Evolutionary conservation across 37 sponge, comb jelly and placozoan genomes (phyloP).

Genomic region (Amphimedon queenslandica): DNA sequence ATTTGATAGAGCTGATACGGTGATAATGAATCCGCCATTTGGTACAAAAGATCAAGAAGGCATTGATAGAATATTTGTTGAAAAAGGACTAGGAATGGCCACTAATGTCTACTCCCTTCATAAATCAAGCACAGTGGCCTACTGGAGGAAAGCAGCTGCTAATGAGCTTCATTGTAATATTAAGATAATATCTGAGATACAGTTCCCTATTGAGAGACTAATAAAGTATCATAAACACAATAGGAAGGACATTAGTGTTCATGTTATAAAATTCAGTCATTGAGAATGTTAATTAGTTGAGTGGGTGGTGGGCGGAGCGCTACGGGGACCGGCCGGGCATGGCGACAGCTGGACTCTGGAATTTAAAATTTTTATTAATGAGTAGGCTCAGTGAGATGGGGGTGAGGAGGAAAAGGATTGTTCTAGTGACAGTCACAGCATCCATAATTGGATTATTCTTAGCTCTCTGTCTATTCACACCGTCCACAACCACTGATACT

Average conservation of each 20-base stretch:
- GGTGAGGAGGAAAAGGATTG: too few relatives aligned
- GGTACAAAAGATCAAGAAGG: slow-evolving; percentile 68
- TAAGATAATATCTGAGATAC: slow-evolving; percentile 9
- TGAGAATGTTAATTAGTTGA: too few relatives aligned
- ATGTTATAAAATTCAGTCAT: slow-evolving; percentile 24
- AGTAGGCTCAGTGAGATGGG: too few relatives aligned
- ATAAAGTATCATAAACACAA: slow-evolving; percentile 31
- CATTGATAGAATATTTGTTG: slow-evolving; percentile 45
- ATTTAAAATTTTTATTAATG: too few relatives aligned
- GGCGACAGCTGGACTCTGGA: too few relatives aligned
- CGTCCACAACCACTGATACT: too few relatives aligned
- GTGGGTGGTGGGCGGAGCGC: too few relatives aligned
- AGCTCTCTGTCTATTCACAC: too few relatives aligned
- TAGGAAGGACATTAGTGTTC: slow-evolving; percentile 22
- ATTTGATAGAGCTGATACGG: background rate
- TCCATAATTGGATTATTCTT: too few relatives aligned
- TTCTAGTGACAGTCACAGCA: too few relatives aligned
- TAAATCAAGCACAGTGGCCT: slow-evolving; percentile 60
- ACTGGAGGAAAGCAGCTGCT: slow-evolving; percentile 12
- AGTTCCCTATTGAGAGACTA: slow-evolving; percentile 28
- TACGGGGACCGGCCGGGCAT: too few relatives aligned
- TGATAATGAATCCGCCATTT: slow-evolving; percentile 96
- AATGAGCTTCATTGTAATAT: slow-evolving; percentile 34
- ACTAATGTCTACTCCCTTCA: slow-evolving; percentile 75
- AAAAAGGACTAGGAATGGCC: slow-evolving; percentile 46